These are phyloP conservation scores for Diarsia rubi DNA, from an alignment of 2,888 invertebrate genomes.

Conservation along the genomic window DNA sequence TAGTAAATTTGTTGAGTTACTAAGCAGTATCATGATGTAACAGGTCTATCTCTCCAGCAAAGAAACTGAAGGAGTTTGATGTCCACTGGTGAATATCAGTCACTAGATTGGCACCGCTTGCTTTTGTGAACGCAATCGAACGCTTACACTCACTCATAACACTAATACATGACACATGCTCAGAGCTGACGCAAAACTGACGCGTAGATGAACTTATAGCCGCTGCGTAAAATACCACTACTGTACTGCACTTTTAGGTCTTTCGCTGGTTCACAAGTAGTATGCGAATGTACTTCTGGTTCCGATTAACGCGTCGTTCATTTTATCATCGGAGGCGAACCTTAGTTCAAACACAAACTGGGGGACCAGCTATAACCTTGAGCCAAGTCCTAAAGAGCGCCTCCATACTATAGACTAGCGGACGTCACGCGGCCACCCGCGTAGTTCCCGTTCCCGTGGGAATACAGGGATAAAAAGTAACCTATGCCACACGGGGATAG, in stretches of 20 bases:
- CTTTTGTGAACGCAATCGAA: constrained; percentile 57
- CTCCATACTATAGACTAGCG: too few species aligned
- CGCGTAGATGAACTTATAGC: background rate
- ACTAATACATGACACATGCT: constrained; percentile 6
- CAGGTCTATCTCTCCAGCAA: constrained; percentile 84
- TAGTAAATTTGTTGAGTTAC: constrained; percentile 27
- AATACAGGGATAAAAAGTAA: too few species aligned
- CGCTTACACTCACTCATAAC: constrained; percentile 37
- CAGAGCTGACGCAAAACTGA: constrained; percentile 38
- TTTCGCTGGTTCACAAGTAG: background rate
- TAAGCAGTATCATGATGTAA: constrained; percentile 50
- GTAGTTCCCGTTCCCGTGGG: too few species aligned
- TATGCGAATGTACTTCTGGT: background rate
- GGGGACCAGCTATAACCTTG: background rate
- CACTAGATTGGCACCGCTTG: constrained; percentile 63
- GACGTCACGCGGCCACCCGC: too few species aligned
- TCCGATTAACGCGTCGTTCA: background rate
- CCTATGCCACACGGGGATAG: too few species aligned
- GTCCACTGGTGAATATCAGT: constrained; percentile 79
- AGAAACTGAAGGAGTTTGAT: constrained; percentile 86
- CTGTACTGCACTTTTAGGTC: background rate
- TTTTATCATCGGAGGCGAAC: background rate
- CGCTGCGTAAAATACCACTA: background rate
- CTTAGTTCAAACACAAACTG: background rate
- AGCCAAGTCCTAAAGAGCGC: background rate